Conservation (phyloP, 2,113 vertebrate genomes). For the Atrichornis clamosus region DNA sequence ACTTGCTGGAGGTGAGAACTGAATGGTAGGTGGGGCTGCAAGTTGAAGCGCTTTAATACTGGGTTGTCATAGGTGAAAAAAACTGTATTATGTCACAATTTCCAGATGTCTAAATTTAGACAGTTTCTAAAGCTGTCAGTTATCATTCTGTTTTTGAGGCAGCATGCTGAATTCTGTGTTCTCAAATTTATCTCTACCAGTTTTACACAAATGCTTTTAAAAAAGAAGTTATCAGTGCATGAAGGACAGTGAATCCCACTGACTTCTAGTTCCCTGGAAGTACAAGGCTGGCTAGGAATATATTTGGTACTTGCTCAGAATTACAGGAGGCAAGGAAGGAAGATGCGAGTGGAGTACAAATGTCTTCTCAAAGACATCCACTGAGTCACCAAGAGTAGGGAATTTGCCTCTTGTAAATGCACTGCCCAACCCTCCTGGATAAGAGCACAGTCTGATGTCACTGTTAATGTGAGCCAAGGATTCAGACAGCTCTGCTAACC, state of each 20-base stretch:
- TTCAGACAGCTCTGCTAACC: not conserved
- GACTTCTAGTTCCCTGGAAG: not conserved
- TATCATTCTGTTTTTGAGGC: not conserved
- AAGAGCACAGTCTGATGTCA: not conserved
- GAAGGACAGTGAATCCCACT: not conserved
- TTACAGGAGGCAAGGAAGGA: not conserved
- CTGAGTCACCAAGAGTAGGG: not conserved
- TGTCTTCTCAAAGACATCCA: not conserved
- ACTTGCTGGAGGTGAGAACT: not conserved
- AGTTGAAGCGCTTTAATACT: not conserved
- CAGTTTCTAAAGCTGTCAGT: not conserved
- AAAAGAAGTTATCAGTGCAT: not conserved
- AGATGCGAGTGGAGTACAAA: not conserved
- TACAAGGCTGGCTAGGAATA: not conserved
- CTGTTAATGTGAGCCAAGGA: not conserved
- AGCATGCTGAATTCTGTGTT: not conserved
- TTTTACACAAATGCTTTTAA: conserved; percentile 23
- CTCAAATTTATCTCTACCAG: not conserved
- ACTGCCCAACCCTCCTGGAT: not conserved
- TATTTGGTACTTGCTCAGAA: not conserved
- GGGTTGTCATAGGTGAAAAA: not conserved
- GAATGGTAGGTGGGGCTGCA: not conserved
- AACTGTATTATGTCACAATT: not conserved
- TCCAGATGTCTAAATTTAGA: not conserved
- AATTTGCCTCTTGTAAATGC: not conserved